Base-by-base conservation (phyloP, 2,888 invertebrate species). In the Prosopocoilus inquinatus region DNA sequence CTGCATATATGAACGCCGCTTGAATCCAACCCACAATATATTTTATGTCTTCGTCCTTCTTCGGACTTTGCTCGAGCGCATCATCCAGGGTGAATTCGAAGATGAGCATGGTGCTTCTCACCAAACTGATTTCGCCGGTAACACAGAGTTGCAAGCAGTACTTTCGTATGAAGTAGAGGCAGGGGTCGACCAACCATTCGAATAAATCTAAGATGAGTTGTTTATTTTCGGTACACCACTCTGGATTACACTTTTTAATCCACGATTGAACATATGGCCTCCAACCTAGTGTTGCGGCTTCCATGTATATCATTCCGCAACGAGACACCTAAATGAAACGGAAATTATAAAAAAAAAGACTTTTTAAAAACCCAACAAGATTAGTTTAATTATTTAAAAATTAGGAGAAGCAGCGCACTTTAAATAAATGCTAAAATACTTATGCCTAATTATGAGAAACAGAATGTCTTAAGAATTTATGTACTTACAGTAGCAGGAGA, bases 231-330 rank as follows among this genome's bases (percentile, higher is more conserved):
- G 80, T 78, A 84, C 89, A 89, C 87, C 90, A 91, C 39, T 80
- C 76, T 2, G 80, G 82, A 76, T 82, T 85, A 15, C 84, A 77
- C 9, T 78, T 81, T 8, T 85, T 84, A 1, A 93, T 66, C 95
- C 96, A 96, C 0, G 93, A 92, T 60, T 83, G 82, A 20, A 90
- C 82, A 67, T 94, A 87, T 0, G 93, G 89, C 60, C 81, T 79
- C 87, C 93, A 94, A 2, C 95, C 95, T 4, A 96, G 79, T 1
- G 89, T 86, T 1, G 82, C 75, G 0, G 95, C 89, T 75, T 96
- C 95, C 82, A 96, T 85, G 73, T 91, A 94, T 64, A 94, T 90
- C 91, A 94, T 93, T 45, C 93, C 93, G 75, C 93, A 94, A 51
- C 93, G 82, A 9, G 92, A 92, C 3, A 76, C 76, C 75, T 74